Evolutionary conservation across 2,888 invertebrate genomes (phyloP), one percentile per base, ranked within the genome.

Genomic region (Anoplius nigerrimus): DNA sequence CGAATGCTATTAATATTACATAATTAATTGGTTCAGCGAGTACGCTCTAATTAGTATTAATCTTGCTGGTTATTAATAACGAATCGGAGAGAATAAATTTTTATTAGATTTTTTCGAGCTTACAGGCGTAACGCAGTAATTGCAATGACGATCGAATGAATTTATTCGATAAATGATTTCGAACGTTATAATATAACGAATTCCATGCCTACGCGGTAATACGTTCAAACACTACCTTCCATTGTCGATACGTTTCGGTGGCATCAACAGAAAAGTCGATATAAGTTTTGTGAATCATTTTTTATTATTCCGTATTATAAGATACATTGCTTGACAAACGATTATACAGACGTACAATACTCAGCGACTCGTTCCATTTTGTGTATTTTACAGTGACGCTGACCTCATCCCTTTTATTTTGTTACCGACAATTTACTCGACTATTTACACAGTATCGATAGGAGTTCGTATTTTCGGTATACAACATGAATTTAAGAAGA

Each of bases 321-420:
- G 87, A 86, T 88, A 88, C 87, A 87, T 84, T 87, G 83, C 83
- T 86, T 84, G 86, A 88, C 86, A 86, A 86, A 86, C 79, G 86
- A 86, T 88, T 87, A 88, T 86, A 87, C 86, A 87, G 87, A 88
- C 84, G 86, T 86, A 84, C 86, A 87, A 83, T 86, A 86, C 66
- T 71, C 76, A 79, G 78, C 72, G 68, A 80, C 75, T 76, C 59
- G 74, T 78, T 72, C 69, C 60, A n/a, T 75, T 61, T 66, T 66
- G 66, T 80, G 71, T 83, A 82, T 82, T 83, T 83, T 85, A 85
- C 80, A 82, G 67, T 77, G 81, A 82, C 78, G 74, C 74, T 77
- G 69, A 77, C 60, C 45, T 53, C 46, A 58, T 42, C 68, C 63
- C 68, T n/a, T 61, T 73, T 63, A 57, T 55, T 66, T 43, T 45